These are phyloP conservation scores for Drosophila simulans DNA, from an alignment of 1,140 invertebrate genomes.

Conservation along the genomic window DNA sequence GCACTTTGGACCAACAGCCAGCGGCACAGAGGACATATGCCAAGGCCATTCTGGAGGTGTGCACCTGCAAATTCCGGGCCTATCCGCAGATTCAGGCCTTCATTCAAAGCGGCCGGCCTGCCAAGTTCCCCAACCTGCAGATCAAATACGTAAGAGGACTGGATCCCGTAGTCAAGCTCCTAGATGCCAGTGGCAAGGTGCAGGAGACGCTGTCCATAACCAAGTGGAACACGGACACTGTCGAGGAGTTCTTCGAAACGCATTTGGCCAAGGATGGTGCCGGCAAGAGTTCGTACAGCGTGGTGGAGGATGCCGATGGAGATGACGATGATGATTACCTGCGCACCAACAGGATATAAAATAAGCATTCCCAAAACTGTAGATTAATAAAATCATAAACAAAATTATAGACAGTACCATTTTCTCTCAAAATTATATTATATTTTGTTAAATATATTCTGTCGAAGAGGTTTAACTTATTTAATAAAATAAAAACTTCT, in stretches of 20 bases:
- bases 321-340: constrained; percentile 72
- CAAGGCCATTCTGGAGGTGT: constrained; percentile 95
- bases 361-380: constrained; percentile 20
- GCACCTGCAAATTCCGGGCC: constrained; percentile 97
- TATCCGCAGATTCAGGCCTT: constrained; percentile 99
- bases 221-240: constrained; percentile 98
- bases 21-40: constrained; percentile 90
- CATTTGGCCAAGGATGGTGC: constrained; percentile 87
- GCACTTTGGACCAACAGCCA: constrained; percentile 88
- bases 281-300: constrained; percentile 71
- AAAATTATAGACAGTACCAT: not conserved
- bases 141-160: constrained; percentile 95
- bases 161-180: constrained; percentile 96
- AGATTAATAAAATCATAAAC: constrained; percentile 28
- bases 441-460: too few species aligned
- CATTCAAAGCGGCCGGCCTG: constrained; percentile 93
- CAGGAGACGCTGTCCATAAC: constrained; percentile 96
- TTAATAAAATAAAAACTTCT: too few species aligned
- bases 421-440: not conserved
- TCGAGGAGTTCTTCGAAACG: constrained; percentile 96
- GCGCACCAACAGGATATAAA: constrained; percentile 71
- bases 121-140: constrained; percentile 94
- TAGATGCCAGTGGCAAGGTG: constrained; percentile 92
- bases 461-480: too few species aligned
- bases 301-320: constrained; percentile 69